Evolutionary conservation across 2,888 invertebrate genomes (phyloP).

Genomic region (Labia minor): DNA sequence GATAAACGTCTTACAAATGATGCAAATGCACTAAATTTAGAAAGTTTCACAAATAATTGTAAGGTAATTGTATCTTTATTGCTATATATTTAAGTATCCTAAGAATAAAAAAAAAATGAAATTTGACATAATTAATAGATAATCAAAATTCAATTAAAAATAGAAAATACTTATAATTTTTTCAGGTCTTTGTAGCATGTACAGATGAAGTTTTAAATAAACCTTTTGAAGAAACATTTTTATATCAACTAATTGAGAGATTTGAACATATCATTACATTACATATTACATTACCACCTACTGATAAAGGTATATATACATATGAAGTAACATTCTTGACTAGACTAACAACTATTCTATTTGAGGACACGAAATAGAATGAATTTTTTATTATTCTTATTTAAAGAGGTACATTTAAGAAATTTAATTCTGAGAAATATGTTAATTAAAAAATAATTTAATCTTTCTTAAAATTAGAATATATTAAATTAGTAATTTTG

Average conservation of each 20-base stretch:
- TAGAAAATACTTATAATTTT: conserved; percentile 13
- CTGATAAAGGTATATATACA: conserved; percentile 42
- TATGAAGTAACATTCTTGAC: too few species aligned
- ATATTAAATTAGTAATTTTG: too few species aligned
- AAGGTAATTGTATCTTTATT: conserved; percentile 29
- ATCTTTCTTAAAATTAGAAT: too few species aligned
- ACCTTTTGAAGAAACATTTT: conserved; percentile 38
- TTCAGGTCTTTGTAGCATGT: conserved; percentile 41
- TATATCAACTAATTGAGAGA: conserved; percentile 44
- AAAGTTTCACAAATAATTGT: conserved; percentile 34
- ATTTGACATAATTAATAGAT: too few species aligned
- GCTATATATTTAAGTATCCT: conserved; percentile 19
- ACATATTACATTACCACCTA: conserved; percentile 50
- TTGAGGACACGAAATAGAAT: too few species aligned
- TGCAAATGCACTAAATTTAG: conserved; percentile 34
- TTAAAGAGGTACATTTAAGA: too few species aligned
- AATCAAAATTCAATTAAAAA: background rate
- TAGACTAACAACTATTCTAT: too few species aligned
- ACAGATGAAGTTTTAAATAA: conserved; percentile 41
- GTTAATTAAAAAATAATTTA: too few species aligned
- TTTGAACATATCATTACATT: conserved; percentile 52
- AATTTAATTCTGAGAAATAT: too few species aligned
- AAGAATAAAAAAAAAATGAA: too few species aligned
- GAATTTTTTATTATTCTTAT: too few species aligned
- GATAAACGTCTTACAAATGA: conserved; percentile 39